phyloP scores from a whole-genome alignment of 2,888 invertebrate genomes.

The Mimas tiliae region DNA sequence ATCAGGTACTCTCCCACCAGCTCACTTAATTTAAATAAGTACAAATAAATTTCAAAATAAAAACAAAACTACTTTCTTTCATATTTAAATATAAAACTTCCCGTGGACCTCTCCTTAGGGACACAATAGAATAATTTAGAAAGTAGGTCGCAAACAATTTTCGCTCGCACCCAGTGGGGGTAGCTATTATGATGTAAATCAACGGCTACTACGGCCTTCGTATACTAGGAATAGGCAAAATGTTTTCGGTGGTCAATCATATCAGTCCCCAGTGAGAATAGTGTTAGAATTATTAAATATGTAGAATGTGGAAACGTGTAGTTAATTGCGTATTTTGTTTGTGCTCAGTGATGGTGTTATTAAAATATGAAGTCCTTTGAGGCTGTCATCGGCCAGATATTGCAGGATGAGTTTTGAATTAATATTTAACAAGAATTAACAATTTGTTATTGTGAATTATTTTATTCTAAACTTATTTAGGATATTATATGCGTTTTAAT shows the following conservation, averaged over 20 bases:
- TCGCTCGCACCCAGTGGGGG: constrained; percentile 50
- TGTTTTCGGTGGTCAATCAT: constrained; percentile 46
- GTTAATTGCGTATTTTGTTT: not conserved
- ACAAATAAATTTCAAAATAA: constrained; percentile 7
- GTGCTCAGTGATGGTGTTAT: not conserved
- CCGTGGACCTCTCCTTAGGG: constrained; percentile 17
- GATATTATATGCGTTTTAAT: no score
- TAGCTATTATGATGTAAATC: constrained; percentile 76
- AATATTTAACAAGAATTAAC: not conserved
- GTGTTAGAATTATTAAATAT: not conserved
- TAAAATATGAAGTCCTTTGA: not conserved
- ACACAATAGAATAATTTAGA: constrained; percentile 61
- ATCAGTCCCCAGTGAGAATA: constrained; percentile 42
- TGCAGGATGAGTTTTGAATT: not conserved
- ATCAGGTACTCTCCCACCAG: no score
- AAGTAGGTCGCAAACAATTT: constrained; percentile 65
- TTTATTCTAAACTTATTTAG: no score
- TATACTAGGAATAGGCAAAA: constrained; percentile 48
- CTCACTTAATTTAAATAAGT: not conserved
- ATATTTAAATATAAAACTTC: constrained; percentile 19
- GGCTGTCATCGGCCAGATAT: not conserved
- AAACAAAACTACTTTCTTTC: constrained; percentile 20
- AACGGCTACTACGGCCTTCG: constrained; percentile 47
- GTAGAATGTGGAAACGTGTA: not conserved
- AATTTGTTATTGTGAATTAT: no score